A percentile compares a stretch with the other conserved stretches of the same genome.
phyloP scores from a whole-genome alignment of 2,797 vertebrate genomes.

The Hoplostethus atlanticus region DNA sequence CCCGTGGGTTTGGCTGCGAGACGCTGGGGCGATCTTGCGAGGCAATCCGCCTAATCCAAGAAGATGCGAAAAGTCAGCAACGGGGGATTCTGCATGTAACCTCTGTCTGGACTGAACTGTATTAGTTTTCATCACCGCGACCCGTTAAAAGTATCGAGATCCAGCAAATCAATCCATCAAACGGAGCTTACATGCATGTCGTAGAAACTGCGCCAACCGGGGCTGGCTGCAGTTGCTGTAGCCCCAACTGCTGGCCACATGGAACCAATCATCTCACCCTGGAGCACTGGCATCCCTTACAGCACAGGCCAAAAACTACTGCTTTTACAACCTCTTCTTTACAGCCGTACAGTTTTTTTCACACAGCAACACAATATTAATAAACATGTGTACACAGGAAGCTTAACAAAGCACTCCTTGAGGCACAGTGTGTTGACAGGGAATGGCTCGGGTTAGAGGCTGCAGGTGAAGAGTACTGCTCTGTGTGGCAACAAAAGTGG shows the following conservation, averaged over 20 bases:
- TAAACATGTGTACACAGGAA: constrained; percentile 75
- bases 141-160: constrained; percentile 62
- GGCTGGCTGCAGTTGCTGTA: constrained; percentile 75
- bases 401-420: constrained; percentile 49
- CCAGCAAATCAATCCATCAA: constrained; percentile 74
- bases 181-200: constrained; percentile 61
- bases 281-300: constrained; percentile 77
- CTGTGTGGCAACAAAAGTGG: constrained; percentile 30
- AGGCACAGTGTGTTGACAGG: constrained; percentile 63
- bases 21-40: constrained; percentile 42
- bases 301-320: constrained; percentile 74
- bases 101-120: constrained; percentile 54
- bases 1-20: constrained; percentile 65
- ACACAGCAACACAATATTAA: constrained; percentile 71
- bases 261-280: constrained; percentile 81
- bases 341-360: constrained; percentile 55
- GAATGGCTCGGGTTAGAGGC: constrained; percentile 45
- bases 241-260: constrained; percentile 71
- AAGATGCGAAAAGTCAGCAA: constrained; percentile 51
- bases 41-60: constrained; percentile 57
- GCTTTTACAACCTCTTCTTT: constrained; percentile 73
- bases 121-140: constrained; percentile 71
- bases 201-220: constrained; percentile 75
- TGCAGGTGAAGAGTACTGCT: constrained; percentile 65
- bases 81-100: constrained; percentile 46